Evolutionary conservation across 2,797 vertebrate genomes (phyloP).

Genomic region (Adelosebastes latens): DNA sequence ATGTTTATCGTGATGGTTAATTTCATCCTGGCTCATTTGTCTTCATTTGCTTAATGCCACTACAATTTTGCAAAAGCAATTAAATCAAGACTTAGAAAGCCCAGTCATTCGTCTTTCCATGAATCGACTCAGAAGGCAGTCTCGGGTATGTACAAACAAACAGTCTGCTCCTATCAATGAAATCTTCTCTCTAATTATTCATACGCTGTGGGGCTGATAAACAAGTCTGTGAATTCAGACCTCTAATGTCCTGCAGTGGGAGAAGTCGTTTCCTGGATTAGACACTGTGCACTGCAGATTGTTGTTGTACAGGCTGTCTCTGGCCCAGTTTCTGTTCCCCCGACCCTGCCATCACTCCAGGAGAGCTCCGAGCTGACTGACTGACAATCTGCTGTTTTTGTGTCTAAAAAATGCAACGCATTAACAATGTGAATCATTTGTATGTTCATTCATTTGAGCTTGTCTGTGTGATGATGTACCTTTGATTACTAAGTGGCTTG

Average conservation of each 20-base stretch:
- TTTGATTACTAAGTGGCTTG: neutral
- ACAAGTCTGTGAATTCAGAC: neutral
- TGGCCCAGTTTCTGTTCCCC: conserved; percentile 2
- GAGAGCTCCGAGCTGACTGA: neutral
- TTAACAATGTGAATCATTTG: neutral
- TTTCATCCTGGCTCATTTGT: neutral
- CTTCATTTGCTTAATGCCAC: neutral
- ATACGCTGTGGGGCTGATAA: neutral
- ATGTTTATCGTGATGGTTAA: neutral
- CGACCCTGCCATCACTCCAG: neutral
- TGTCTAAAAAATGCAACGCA: neutral
- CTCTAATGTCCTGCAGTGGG: neutral
- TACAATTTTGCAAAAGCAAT: neutral
- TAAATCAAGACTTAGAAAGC: neutral
- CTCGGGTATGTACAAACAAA: neutral
- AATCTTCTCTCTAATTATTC: neutral
- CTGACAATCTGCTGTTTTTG: neutral
- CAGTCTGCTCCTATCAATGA: neutral
- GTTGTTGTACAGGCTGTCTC: conserved; percentile 1
- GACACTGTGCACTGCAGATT: neutral
- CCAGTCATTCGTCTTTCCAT: neutral
- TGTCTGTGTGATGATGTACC: neutral
- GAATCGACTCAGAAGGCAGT: neutral
- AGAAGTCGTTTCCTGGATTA: neutral
- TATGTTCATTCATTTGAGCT: neutral